Evolutionary conservation across 2,888 invertebrate genomes (phyloP), one percentile per base, ranked within the genome.

Genomic region (Drosophila prolongata): DNA sequence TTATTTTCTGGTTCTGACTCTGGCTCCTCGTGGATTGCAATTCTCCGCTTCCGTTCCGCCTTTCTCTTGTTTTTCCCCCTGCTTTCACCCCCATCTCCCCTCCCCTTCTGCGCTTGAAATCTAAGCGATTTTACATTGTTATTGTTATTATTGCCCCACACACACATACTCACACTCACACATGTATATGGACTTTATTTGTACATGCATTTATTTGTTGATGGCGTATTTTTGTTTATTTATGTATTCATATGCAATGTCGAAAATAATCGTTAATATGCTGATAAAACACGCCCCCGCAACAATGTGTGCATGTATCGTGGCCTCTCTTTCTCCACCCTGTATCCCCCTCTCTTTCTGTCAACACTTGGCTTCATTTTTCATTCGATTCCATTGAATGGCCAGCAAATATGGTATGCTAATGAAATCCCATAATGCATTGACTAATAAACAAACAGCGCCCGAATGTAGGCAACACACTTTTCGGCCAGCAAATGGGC

Each of bases 41-140:
- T 66, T 46, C 66, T 47, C 52, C 24, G 14, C 13, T 37, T 66
- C 67, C 67, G 66, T 71, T 80, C 80, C 83, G 83, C 83, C 83
- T 81, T 85, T 87, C 59, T 60, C 73, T 75, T 87, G 83, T 78
- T 55, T 1, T n/a, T 27, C 62, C 68, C 71, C 72, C 46, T 8
- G 2, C 24, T 37, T 10, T 47, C 38, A 3, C 42, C 64, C 34
- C 16, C 43, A n/a, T 9, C 10, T 14, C 13, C 38, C 57, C 13
- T 14, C 19, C n/a, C 27, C 13, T n/a, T 44, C 24, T 84, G 89
- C 78, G 84, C 78, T 77, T 89, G 69, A 83, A 89, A 87, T 89
- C 89, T 83, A 87, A 85, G 89, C 89, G 89, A 87, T 89, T 85
- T 89, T 89, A 83, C 89, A 87, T 87, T 85, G 89, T 87, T 89